phyloP scores from a whole-genome alignment of 1,140 invertebrate species.

The Solenopsis fugax region DNA sequence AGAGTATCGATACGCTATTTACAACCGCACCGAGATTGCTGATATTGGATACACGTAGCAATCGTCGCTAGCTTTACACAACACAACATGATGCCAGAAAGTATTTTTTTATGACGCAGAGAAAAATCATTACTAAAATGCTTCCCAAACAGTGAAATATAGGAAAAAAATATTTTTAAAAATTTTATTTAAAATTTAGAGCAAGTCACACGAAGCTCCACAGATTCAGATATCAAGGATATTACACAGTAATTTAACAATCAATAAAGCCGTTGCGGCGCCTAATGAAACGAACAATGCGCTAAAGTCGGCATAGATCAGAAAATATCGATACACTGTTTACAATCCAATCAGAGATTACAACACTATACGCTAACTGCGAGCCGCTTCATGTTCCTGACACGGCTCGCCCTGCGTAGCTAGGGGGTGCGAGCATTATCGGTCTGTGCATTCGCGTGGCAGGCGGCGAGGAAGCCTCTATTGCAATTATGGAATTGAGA shows the following conservation, averaged over 20 bases:
- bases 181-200: not conserved
- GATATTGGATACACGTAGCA: constrained; percentile 40
- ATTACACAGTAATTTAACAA: constrained; percentile 26
- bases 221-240: constrained; percentile 17
- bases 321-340: constrained; percentile 18
- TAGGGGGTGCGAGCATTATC: constrained; percentile 5
- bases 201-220: too few species aligned
- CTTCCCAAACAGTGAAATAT: not conserved
- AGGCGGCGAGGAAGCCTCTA: constrained; percentile 14
- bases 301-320: constrained; percentile 35
- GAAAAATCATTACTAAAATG: not conserved
- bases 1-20: constrained; percentile 54
- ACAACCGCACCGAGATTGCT: constrained; percentile 50
- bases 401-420: not conserved
- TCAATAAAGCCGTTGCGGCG: constrained; percentile 19
- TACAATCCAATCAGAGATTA: constrained; percentile 28
- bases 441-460: constrained; percentile 28
- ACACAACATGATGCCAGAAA: not conserved
- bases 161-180: not conserved
- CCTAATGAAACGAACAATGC: constrained; percentile 12
- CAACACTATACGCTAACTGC: not conserved
- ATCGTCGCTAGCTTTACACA: constrained; percentile 6
- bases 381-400: constrained; percentile 10
- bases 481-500: constrained; percentile 77
- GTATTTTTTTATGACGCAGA: not conserved